Percentiles rank a stretch among this genome's conserved stretches.
Conservation (phyloP, 2,888 invertebrate species). For the Stictocephala bisonia region DNA sequence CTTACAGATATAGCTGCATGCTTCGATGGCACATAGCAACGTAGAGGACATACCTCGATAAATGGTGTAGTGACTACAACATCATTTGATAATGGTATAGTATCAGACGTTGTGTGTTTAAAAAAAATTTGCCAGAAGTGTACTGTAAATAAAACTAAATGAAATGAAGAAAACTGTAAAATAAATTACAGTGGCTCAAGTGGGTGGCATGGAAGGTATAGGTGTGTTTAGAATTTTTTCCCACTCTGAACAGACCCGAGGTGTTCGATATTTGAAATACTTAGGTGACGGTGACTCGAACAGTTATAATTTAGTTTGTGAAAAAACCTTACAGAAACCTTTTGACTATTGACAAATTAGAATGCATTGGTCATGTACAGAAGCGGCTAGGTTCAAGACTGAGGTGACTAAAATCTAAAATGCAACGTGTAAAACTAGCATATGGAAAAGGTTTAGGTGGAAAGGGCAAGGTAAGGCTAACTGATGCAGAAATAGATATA, state of each 20-base stretch:
- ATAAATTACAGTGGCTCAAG: slow-evolving; percentile 39
- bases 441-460: slow-evolving; percentile 49
- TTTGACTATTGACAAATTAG: slow-evolving; percentile 11
- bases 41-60: not conserved
- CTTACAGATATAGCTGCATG: slow-evolving; percentile 14
- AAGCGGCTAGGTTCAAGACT: slow-evolving; percentile 48
- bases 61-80: slow-evolving; percentile 9
- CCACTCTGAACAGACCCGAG: not conserved
- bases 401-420: slow-evolving; percentile 26
- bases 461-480: slow-evolving; percentile 54
- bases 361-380: slow-evolving; percentile 6
- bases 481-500: slow-evolving; percentile 54
- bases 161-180: slow-evolving; percentile 27
- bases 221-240: slow-evolving; percentile 27
- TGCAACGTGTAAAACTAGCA: slow-evolving; percentile 7
- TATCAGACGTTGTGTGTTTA: slow-evolving; percentile 2
- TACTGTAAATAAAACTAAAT: slow-evolving; percentile 14
- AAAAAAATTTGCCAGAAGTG: slow-evolving; percentile 11
- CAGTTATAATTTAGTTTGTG: not conserved
- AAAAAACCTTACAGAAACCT: slow-evolving; percentile 49
- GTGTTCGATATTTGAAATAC: slow-evolving; percentile 32
- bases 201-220: slow-evolving; percentile 29
- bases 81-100: slow-evolving; percentile 17
- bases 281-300: slow-evolving; percentile 39
- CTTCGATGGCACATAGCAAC: slow-evolving; percentile 23